phyloP scores from a whole-genome alignment of 1,140 invertebrate genomes.

The Lanistes nyassanus region DNA sequence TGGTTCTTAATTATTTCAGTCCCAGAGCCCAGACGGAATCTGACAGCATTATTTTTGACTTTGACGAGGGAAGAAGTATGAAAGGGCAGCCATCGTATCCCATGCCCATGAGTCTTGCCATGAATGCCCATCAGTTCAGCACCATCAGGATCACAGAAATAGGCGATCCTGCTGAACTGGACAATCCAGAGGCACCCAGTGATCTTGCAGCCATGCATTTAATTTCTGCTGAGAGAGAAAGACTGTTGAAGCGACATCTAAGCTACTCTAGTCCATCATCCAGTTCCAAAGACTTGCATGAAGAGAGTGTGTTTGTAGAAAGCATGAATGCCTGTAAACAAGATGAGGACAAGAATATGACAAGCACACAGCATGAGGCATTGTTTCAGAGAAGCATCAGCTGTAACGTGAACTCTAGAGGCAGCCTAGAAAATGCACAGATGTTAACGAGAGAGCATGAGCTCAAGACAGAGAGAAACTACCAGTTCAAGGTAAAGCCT shows the following conservation, averaged over 20 bases:
- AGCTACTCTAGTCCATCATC: too few relatives aligned
- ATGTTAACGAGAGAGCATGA: not conserved
- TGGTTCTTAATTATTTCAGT: not conserved
- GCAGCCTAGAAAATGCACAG: conserved; percentile 18
- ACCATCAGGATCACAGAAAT: conserved; percentile 12
- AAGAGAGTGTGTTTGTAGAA: too few relatives aligned
- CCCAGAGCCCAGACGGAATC: conserved; percentile 2
- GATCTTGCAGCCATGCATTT: too few relatives aligned
- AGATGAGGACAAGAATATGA: not conserved
- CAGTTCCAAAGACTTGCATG: too few relatives aligned
- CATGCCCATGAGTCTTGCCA: not conserved
- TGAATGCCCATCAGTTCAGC: conserved; percentile 13
- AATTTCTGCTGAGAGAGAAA: too few relatives aligned
- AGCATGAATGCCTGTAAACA: too few relatives aligned
- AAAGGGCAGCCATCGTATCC: not conserved
- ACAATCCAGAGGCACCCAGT: too few relatives aligned
- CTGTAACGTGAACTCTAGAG: conserved; percentile 26
- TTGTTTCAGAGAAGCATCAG: conserved; percentile 37
- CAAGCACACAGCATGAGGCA: not conserved
- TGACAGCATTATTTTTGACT: conserved; percentile 17
- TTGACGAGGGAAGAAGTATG: not conserved
- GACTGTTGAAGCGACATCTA: too few relatives aligned
- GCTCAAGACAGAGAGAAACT: conserved; percentile 5
- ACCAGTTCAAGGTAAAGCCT: conserved; percentile 16
- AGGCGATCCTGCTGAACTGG: not conserved